Base-by-base conservation (phyloP, 2,888 invertebrate species). In the Frankliniella fusca region DNA sequence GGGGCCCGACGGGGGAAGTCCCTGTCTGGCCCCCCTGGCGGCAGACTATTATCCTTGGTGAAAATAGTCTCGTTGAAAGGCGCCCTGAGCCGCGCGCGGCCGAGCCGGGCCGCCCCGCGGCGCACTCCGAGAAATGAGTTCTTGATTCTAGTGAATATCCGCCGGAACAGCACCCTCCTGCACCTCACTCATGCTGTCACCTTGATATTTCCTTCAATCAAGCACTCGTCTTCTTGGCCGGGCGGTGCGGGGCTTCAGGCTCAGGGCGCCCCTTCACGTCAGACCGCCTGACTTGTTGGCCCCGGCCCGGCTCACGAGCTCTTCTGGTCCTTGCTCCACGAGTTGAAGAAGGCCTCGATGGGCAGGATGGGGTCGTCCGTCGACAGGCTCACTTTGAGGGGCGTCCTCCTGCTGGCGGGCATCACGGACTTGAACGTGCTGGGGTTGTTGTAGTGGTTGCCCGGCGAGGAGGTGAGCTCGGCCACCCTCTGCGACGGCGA, bases 291-390 rank as follows among this genome's bases (percentile, higher is more conserved):
- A 76, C 23, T 76, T 54, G 27, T 76, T 54, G 27, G 9, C 23
- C 70, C 12, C 70, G 23, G 70, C 70, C 10, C 12, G 23, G 27
- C 70, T 76, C 70, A 76, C 70, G 70, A 76, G 38, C 84, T 83
- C 38, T 91, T 89, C 88, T 91, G 90, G 87, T 91, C 92, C 87
- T 91, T 91, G 85, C 92, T 91, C 81, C 94, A 87, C 86, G 93
- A 93, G 27, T 94, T 93, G 86, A 95, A 94, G 88, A 94, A 94
- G 0, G 94, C 94, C 88, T 94, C 94, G 84, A 95, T 93, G 0
- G 95, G 94, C 81, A 95, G 88, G 82, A 94, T 94, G 0, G 94
- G 94, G 86, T 94, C 94, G 84, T 94, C 94, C 0, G 94, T 94
- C 0, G 93, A 92, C 87, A 94, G 92, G 38, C 93, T 93, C 85